Evolutionary conservation across 2,113 vertebrate species (phyloP).

Genomic region (Echinops telfairi): DNA sequence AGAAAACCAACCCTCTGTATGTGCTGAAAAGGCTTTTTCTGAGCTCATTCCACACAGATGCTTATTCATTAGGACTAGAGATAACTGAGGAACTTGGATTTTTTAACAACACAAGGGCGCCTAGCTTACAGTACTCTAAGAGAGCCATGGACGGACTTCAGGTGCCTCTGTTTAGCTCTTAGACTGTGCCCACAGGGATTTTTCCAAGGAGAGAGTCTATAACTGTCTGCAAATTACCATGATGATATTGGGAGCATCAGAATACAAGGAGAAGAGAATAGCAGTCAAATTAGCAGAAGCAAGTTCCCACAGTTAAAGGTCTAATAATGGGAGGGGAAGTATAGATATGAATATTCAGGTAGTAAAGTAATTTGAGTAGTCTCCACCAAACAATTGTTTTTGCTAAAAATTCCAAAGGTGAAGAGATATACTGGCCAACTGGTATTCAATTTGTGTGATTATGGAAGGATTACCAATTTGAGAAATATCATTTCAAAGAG

Average conservation of each 20-base stretch:
- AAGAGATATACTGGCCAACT: too few relatives aligned
- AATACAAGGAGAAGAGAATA: not conserved
- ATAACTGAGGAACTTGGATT: not conserved
- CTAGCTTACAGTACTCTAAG: too few relatives aligned
- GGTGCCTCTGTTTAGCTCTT: not conserved
- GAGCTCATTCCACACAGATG: not conserved
- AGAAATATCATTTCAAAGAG: too few relatives aligned
- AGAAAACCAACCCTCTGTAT: not conserved
- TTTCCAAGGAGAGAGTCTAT: not conserved
- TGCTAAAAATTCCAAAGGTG: too few relatives aligned
- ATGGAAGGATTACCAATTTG: too few relatives aligned
- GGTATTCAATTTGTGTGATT: too few relatives aligned
- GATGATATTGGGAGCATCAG: not conserved
- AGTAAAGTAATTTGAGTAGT: too few relatives aligned
- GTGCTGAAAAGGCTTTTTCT: not conserved
- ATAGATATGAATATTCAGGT: too few relatives aligned
- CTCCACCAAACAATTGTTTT: too few relatives aligned
- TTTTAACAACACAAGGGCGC: not conserved
- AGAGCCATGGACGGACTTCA: not conserved
- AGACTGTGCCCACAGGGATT: not conserved
- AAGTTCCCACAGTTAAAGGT: not conserved
- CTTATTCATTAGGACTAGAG: not conserved
- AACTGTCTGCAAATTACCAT: not conserved
- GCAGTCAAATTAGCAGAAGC: not conserved
- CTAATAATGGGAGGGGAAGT: not conserved